Base-by-base conservation (phyloP, 2,888 invertebrate genomes). In the Trachelus stipa region DNA sequence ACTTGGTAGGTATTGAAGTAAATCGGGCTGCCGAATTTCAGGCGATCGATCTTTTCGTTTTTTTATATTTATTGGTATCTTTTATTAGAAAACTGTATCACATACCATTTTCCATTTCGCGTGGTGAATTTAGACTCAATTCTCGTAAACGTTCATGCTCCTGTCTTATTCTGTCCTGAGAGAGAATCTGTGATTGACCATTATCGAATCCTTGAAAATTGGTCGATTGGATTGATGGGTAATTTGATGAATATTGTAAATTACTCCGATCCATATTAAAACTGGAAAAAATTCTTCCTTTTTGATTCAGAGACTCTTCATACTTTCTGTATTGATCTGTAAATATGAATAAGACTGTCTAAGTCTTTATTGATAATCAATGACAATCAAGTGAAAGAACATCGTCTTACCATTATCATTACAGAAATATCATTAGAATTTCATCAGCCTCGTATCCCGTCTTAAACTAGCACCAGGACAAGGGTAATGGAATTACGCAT, bases 401-500 rank as follows among this genome's bases (percentile, higher is more conserved):
- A 23, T 56, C 56, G 56, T 9, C 56, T 56, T 56, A 56, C 56
- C 56, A 56, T 56, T 56, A 56, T 56, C 56, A 56, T 56, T 23
- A 56, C 2, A 56, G 56, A 56, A 56, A 56, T 56, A 56, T 23
- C 56, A 56, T 9, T 56, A 56, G 56, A 56, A 56, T 56, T 56
- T 23, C 23, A 56, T 56, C 56, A 56, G 23, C 9, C 56, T 56
- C 23, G 31, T 71, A 12, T 71, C 30, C 71, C 9, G 31, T 71
- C 31, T 34, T 6, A 71, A 34, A 71, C 0, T 71, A 71, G 31
- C 31, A 71, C 31, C 71, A 71, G 33, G 31, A 71, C 31, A 34
- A 78, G 82, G 84, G 79, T 86, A 84, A 85, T 86, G 85, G 85
- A 86, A 87, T 86, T 86, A 83, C 84, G 84, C 83, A 83, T 84